These are phyloP conservation scores for Heteromyza rotundicornis DNA, from an alignment of 2,888 invertebrate species.

Conservation along the genomic window DNA sequence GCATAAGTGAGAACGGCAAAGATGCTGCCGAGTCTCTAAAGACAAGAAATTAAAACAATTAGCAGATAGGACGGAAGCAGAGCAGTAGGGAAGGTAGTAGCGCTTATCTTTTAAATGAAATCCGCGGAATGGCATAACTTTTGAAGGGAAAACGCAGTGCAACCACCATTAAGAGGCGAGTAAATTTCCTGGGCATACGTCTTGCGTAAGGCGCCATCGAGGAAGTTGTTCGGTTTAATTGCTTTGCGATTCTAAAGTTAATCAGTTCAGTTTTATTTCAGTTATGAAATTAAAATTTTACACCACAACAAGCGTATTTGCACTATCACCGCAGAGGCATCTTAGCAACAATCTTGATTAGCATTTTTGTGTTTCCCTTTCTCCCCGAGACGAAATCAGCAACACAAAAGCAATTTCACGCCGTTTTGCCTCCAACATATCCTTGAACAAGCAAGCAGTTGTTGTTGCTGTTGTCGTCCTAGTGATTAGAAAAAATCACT, in stretches of 20 bases:
- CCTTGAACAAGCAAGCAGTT: not conserved
- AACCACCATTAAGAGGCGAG: not conserved
- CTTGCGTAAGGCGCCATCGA: constrained; percentile 3
- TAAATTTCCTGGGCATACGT: constrained; percentile 24
- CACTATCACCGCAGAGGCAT: not conserved
- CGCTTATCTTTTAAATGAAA: constrained; percentile 26
- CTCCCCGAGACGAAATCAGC: constrained; percentile 43
- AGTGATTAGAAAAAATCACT: constrained; percentile 39
- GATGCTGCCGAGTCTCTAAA: not conserved
- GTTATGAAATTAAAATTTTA: constrained; percentile 19
- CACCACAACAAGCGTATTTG: not conserved
- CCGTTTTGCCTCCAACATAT: constrained; percentile 46
- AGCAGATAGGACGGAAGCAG: constrained; percentile 9
- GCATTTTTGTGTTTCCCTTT: constrained; percentile 15
- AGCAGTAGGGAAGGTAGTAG: not conserved
- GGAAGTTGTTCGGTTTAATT: constrained; percentile 14
- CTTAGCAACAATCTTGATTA: constrained; percentile 22
- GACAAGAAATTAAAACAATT: constrained; percentile 37
- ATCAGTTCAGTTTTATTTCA: constrained; percentile 40
- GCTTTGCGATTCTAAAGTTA: constrained; percentile 33
- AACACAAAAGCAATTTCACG: constrained; percentile 56
- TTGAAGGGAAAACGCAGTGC: constrained; percentile 9
- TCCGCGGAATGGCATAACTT: constrained; percentile 23
- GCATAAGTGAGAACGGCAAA: constrained; percentile 6
- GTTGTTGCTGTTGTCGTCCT: constrained; percentile 19